Conservation (phyloP, 2,113 vertebrate species). For the Coturnix japonica region DNA sequence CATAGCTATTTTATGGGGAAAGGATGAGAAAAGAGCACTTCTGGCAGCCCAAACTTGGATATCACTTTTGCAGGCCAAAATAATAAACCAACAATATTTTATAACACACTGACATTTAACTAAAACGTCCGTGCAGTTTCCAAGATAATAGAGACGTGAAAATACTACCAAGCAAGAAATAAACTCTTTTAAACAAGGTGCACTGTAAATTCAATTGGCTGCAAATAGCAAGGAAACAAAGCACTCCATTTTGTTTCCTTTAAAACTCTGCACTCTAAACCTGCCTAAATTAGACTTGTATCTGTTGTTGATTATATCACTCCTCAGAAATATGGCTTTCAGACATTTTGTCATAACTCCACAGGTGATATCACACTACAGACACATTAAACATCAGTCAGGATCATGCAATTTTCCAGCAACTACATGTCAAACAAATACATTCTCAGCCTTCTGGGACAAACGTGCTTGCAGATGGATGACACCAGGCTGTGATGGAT, state of each 20-base stretch:
- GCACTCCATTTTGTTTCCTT: neutral
- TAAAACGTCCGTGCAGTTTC: neutral
- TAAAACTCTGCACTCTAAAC: neutral
- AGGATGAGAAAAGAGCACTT: neutral
- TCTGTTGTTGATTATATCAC: constrained; percentile 31
- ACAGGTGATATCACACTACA: neutral
- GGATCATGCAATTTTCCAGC: neutral
- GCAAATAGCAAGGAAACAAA: neutral
- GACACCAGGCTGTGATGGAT: neutral
- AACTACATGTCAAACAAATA: neutral
- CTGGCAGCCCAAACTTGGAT: neutral
- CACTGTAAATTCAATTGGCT: neutral
- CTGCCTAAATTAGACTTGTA: neutral
- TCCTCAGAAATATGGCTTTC: constrained; percentile 44
- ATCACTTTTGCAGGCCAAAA: neutral
- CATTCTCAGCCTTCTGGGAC: constrained; percentile 18
- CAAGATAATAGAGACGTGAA: neutral
- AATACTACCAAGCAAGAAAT: neutral
- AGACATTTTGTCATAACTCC: constrained; percentile 9
- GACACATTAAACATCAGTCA: constrained; percentile 16
- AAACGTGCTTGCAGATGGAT: constrained; percentile 4
- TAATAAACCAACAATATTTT: neutral
- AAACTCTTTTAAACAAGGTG: fast-evolving
- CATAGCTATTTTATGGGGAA: neutral
- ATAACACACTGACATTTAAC: neutral